These are phyloP conservation scores for Andrena haemorrhoa DNA, from an alignment of 2,888 invertebrate genomes.

Conservation along the genomic window DNA sequence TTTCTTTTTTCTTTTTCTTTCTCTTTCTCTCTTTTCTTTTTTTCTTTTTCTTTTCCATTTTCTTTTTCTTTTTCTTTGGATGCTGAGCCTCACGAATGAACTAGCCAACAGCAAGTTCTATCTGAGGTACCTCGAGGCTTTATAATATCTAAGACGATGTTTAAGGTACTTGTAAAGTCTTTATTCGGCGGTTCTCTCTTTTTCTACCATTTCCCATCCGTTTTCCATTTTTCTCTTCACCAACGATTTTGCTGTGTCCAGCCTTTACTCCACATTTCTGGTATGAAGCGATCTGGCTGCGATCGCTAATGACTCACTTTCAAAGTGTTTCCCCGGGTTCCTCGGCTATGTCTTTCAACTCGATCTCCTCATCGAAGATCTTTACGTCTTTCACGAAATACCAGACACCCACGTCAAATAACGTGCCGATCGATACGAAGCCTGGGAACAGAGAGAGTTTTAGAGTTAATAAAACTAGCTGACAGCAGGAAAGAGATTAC, in stretches of 20 bases:
- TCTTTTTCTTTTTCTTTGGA: conserved; percentile 14
- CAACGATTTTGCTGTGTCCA: conserved; percentile 26
- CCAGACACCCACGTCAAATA: conserved; percentile 90
- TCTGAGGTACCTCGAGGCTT: conserved; percentile 67
- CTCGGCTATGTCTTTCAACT: conserved; percentile 84
- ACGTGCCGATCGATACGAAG: conserved; percentile 88
- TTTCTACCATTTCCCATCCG: conserved; percentile 24
- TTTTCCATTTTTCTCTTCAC: conserved; percentile 17
- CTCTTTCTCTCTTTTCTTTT: no score
- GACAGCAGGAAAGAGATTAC: background rate
- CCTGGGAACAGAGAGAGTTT: conserved; percentile 71
- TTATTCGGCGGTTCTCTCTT: conserved; percentile 73
- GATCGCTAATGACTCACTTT: conserved; percentile 53
- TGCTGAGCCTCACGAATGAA: conserved; percentile 42
- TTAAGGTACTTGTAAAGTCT: conserved; percentile 83
- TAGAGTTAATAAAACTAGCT: background rate
- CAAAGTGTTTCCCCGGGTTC: conserved; percentile 79
- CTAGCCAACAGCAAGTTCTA: conserved; percentile 54
- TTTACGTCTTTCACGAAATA: conserved; percentile 89
- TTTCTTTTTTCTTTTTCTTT: background rate
- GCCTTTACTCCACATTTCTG: conserved; percentile 35
- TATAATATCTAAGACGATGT: conserved; percentile 78
- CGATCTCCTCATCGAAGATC: conserved; percentile 89
- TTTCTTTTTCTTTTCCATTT: no score
- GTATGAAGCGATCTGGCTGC: conserved; percentile 38